phyloP scores from a whole-genome alignment of 2,113 vertebrate genomes.

The Mobula hypostoma region DNA sequence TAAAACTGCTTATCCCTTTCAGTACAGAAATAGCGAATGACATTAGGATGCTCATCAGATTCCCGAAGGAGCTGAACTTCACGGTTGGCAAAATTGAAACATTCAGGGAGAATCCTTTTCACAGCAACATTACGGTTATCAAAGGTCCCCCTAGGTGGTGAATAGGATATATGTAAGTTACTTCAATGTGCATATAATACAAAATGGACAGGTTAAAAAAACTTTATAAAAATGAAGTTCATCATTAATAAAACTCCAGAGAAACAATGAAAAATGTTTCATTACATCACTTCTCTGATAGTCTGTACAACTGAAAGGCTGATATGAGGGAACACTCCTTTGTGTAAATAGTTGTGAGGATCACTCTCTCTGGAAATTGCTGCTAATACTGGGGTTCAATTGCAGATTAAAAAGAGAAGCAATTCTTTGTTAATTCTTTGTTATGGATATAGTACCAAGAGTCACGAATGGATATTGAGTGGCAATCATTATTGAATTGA shows the following conservation, averaged over 20 bases:
- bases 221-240: too few relatives aligned
- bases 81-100: conserved; percentile 72
- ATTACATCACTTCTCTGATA: background rate
- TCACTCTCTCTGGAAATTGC: background rate
- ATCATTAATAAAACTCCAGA: too few relatives aligned
- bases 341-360: background rate
- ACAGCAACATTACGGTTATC: conserved; percentile 79
- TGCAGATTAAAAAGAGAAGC: background rate
- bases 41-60: conserved; percentile 85
- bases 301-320: background rate
- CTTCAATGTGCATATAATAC: too few relatives aligned
- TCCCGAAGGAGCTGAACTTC: conserved; percentile 88
- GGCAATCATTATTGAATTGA: background rate
- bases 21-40: conserved; percentile 93
- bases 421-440: too few relatives aligned
- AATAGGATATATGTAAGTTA: background rate
- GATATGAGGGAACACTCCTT: background rate
- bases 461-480: background rate
- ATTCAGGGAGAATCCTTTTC: conserved; percentile 85
- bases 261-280: background rate
- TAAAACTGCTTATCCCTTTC: conserved; percentile 85
- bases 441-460: too few relatives aligned
- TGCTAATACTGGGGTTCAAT: background rate
- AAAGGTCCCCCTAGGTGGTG: conserved; percentile 64
- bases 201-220: too few relatives aligned